These are phyloP conservation scores for Unio pictorum DNA, from an alignment of 2,888 invertebrate genomes.

Conservation along the genomic window DNA sequence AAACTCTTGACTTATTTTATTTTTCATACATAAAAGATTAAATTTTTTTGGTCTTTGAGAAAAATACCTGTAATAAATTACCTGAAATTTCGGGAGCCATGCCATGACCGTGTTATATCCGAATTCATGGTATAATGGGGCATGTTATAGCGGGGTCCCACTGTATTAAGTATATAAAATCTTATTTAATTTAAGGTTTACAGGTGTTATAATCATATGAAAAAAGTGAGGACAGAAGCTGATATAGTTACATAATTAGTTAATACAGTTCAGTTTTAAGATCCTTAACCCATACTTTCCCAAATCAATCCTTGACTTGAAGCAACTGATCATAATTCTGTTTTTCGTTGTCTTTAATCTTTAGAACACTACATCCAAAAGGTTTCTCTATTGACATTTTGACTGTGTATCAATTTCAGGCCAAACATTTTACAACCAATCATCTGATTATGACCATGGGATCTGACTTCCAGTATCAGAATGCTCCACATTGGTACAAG, in stretches of 20 bases:
- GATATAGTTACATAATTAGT: not conserved
- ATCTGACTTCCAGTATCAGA: constrained; percentile 89
- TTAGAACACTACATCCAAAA: not conserved
- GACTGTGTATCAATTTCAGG: constrained; percentile 71
- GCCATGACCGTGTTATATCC: too few species aligned
- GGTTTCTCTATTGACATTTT: too few species aligned
- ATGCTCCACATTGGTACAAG: constrained; percentile 84
- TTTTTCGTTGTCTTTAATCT: not conserved
- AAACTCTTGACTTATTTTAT: too few species aligned
- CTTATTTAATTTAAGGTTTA: too few species aligned
- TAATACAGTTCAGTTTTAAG: not conserved
- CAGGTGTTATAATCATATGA: not conserved
- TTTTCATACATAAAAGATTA: too few species aligned
- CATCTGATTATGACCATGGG: constrained; percentile 91
- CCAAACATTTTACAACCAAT: constrained; percentile 75
- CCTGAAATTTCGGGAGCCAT: too few species aligned
- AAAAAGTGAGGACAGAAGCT: not conserved
- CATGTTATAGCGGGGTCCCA: too few species aligned
- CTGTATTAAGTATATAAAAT: too few species aligned
- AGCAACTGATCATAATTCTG: not conserved
- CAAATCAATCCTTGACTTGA: not conserved
- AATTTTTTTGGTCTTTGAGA: too few species aligned
- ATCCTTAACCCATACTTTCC: not conserved
- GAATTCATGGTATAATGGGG: too few species aligned
- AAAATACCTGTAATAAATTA: too few species aligned